Percentiles rank a stretch among this genome's conserved stretches.
Conservation (phyloP, 1,140 invertebrate genomes). For the Linepithema humile region DNA sequence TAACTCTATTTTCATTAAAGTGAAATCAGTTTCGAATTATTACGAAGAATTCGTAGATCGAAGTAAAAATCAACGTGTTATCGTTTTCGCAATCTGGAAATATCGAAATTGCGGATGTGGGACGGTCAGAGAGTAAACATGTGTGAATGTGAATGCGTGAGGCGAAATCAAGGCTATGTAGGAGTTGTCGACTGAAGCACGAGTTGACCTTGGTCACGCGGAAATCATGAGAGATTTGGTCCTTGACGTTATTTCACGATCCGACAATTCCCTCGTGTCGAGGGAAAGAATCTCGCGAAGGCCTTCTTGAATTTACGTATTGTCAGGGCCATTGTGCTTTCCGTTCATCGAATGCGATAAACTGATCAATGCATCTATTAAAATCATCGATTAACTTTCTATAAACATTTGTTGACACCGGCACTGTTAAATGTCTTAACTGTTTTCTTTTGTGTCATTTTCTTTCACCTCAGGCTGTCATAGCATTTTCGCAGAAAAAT, state of each 20-base stretch:
- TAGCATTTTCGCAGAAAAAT: not conserved
- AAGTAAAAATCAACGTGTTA: not conserved
- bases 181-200: constrained; percentile 63
- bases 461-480: no score
- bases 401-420: not conserved
- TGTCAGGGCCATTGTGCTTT: not conserved
- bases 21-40: not conserved
- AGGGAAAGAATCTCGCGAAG: constrained; percentile 61
- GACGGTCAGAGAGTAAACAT: constrained; percentile 63
- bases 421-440: not conserved
- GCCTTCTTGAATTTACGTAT: constrained; percentile 23
- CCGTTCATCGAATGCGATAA: not conserved
- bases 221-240: constrained; percentile 68
- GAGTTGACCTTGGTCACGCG: constrained; percentile 64
- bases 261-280: not conserved
- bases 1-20: not conserved
- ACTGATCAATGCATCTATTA: not conserved
- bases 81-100: not conserved
- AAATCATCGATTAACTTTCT: not conserved
- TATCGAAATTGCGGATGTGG: constrained; percentile 45
- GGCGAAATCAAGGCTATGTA: constrained; percentile 71
- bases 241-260: constrained; percentile 68
- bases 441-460: not conserved
- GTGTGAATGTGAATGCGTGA: constrained; percentile 64
- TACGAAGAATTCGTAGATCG: not conserved